Conservation (phyloP, 2,888 invertebrate species). For the Ramazzottius varieornatus region DNA sequence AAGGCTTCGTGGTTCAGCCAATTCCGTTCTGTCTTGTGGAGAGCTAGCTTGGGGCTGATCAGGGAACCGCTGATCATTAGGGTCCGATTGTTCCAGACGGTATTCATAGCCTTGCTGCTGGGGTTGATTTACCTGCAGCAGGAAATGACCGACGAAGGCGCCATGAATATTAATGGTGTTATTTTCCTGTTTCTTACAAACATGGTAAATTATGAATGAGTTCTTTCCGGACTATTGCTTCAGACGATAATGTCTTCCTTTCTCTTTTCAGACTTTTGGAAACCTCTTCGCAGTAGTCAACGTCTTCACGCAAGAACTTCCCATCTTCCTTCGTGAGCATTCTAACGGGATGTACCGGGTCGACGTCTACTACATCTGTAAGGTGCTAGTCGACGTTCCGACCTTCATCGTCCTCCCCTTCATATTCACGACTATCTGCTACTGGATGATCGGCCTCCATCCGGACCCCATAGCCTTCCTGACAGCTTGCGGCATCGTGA, state of each 20-base stretch:
- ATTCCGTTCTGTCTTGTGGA: conserved; percentile 61
- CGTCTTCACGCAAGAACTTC: conserved; percentile 65
- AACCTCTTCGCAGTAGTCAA: conserved; percentile 80
- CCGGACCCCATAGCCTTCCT: conserved; percentile 10
- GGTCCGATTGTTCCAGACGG: conserved; percentile 59
- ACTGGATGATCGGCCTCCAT: conserved; percentile 65
- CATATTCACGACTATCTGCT: conserved; percentile 51
- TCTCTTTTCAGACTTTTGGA: conserved; percentile 38
- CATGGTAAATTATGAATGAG: too few species aligned
- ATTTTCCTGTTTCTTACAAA: conserved; percentile 66
- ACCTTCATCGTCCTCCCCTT: conserved; percentile 55
- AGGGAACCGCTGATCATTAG: conserved; percentile 70
- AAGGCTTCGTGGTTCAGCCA: conserved; percentile 65
- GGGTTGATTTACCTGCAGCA: conserved; percentile 66
- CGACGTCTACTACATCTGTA: conserved; percentile 58
- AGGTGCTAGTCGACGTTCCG: conserved; percentile 60
- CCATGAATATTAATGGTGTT: conserved; percentile 77
- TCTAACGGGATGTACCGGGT: conserved; percentile 67
- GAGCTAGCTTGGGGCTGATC: conserved; percentile 59
- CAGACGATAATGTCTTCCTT: too few species aligned
- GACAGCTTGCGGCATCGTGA: conserved; percentile 32
- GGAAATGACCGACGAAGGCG: conserved; percentile 50
- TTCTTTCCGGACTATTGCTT: too few species aligned
- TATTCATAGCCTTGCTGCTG: conserved; percentile 58
- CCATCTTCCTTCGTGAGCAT: conserved; percentile 63